Base-by-base conservation (phyloP, 1,140 invertebrate species). In the Drosophila teissieri region DNA sequence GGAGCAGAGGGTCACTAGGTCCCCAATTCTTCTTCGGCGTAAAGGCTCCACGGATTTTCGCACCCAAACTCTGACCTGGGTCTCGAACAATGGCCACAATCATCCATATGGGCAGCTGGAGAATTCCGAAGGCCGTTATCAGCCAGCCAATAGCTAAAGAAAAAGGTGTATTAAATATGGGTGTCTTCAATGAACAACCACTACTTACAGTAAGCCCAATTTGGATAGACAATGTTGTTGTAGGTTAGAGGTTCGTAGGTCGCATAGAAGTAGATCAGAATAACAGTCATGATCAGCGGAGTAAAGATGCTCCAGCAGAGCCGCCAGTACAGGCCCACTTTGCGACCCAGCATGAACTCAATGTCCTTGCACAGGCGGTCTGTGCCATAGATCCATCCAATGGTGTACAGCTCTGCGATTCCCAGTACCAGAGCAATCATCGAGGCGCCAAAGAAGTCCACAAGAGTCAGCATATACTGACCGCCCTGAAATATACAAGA, bases 261-360 rank as follows among this genome's bases (percentile, higher is more conserved):
- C 6, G 92, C 90, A 31, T 96, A 84, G n/a, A 94, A 94, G 78
- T 96, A 96, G 27, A 95, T 81, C 24, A 96, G 91, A 67, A 96
- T 95, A 2, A 94, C 93, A 12, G 94, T 93, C 24, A 98, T 93
- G 37, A 96, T 93, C 7, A 96, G 54, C 0, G 97, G 97, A 24
- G 96, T 96, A 14, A 96, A 84, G 5, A 96, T 82, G n/a, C 94
- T 94, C 97, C 97, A 98, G 56, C 96, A 96, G 6, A 96, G 67
- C 81, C 96, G 94, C 96, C 96, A 97, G 86, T 97, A 97, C 10
- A 94, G 80, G 1, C 95, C 94, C 0, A 96, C 94, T 72, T 94
- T 94, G 63, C 94, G 93, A 3, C 94, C 94, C 24, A 96, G 92
- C 96, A 97, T 97, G 72, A 94, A 95, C 76, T 95, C 94, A 15